Evolutionary conservation across 2,888 invertebrate genomes (phyloP).

Genomic region (Eupithecia inturbata): DNA sequence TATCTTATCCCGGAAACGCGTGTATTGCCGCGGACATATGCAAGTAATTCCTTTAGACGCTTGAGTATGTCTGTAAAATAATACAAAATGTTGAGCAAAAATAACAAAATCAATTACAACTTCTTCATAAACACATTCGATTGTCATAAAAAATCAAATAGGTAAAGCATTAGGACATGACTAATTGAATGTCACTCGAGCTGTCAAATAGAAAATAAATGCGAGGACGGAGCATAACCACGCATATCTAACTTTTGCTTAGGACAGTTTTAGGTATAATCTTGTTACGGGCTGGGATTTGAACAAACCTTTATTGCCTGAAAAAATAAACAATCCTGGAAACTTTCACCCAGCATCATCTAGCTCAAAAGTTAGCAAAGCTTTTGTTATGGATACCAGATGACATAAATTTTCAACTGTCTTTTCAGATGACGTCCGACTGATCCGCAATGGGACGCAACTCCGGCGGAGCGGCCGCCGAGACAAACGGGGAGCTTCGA

Average conservation of each 20-base stretch:
- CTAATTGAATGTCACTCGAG: too few relatives aligned
- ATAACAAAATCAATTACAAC: too few relatives aligned
- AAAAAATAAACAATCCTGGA: neutral
- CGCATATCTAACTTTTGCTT: neutral
- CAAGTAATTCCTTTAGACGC: too few relatives aligned
- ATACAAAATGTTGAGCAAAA: too few relatives aligned
- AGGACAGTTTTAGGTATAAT: neutral
- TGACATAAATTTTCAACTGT: constrained; percentile 21
- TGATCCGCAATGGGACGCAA: constrained; percentile 70
- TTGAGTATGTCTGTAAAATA: too few relatives aligned
- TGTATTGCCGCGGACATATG: too few relatives aligned
- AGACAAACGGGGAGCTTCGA: constrained; percentile 83
- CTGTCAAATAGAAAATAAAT: too few relatives aligned
- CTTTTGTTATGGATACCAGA: neutral
- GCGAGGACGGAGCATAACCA: too few relatives aligned
- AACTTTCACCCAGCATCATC: neutral
- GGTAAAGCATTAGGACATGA: too few relatives aligned
- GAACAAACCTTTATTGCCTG: neutral
- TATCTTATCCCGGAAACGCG: too few relatives aligned
- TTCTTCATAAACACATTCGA: too few relatives aligned
- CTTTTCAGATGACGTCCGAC: constrained; percentile 59
- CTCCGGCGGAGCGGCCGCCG: constrained; percentile 56
- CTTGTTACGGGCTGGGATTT: neutral
- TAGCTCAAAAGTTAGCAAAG: neutral
- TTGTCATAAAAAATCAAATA: too few relatives aligned